Evolutionary conservation across 2,797 vertebrate genomes (phyloP), one percentile per base, ranked within the genome.

Genomic region (Aulostomus chinensis): DNA sequence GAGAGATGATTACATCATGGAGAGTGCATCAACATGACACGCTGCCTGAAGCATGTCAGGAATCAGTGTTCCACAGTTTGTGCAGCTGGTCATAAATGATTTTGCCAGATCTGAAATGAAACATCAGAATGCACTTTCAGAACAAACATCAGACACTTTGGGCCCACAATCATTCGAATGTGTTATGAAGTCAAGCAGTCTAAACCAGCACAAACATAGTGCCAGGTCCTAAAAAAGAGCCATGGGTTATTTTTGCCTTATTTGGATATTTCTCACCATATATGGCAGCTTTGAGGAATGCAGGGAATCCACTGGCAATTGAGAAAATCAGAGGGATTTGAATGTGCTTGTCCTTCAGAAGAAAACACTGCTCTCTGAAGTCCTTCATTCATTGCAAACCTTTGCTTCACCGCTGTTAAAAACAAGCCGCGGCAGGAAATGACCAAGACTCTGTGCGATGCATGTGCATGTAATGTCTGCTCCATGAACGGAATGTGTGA

Each of bases 251-350:
- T 83, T 76, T 50, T 56, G 31, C 77, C 76, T 83, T 78, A 69
- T 78, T 66, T 79, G 80, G 78, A 42, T 49, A 33, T 43, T 69
- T 37, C 42, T 65, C 58, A 68, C 83, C 80, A 78, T 84, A 75
- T 86, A 87, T 78, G 81, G 80, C 57, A 66, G 57, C 71, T 60
- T 65, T 60, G 38, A 32, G 72, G 81, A 86, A 89, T 86, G 78
- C 59, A 11, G 49, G 69, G 85, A 90, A 90, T 88, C 67, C 50
- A 56, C 59, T 46, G 36, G 65, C 70, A 71, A 76, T 65, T 46
- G 36, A 10, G 54, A 64, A 63, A 74, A 45, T 67, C 33, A 10
- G 18, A 53, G 43, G 49, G 41, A 59, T 76, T 40, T 53, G 59
- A 75, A 64, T 49, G 14, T 43, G 45, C 53, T 63, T 48, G 48